Percentiles rank a stretch among this genome's conserved stretches.
Evolutionary conservation across 1,140 invertebrate genomes (phyloP).

Genomic region (Gonioctena quinquepunctata): DNA sequence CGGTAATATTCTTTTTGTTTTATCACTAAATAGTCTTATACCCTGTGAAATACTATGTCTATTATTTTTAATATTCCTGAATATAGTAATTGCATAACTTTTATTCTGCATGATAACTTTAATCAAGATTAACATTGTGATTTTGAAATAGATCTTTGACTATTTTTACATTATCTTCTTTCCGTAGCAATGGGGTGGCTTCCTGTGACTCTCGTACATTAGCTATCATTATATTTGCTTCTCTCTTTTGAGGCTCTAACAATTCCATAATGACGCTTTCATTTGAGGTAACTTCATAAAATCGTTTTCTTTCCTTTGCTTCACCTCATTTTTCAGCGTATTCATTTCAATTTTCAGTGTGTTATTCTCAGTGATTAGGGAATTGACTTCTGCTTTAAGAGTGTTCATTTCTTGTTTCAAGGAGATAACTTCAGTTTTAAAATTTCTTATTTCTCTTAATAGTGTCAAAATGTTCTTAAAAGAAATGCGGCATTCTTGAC

Average conservation of each 20-base stretch:
- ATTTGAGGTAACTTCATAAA: conserved; percentile 12
- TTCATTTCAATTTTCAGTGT: conserved; percentile 9
- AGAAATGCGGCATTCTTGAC: conserved; percentile 10
- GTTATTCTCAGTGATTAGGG: conserved; percentile 1
- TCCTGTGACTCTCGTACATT: conserved; percentile 13
- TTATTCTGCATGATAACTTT: conserved; percentile 12
- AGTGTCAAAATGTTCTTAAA: background rate
- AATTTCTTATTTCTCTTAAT: background rate
- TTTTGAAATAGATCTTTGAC: conserved; percentile 7
- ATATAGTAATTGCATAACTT: conserved; percentile 9
- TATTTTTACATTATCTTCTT: conserved; percentile 11
- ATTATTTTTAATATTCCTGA: conserved; percentile 3
- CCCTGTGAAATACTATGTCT: conserved; percentile 6
- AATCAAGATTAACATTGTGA: conserved; percentile 9
- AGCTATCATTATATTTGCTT: conserved; percentile 16
- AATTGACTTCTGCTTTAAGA: conserved; percentile 6
- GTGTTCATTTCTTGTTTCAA: conserved; percentile 5
- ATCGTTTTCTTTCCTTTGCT: conserved; percentile 3
- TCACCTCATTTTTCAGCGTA: background rate
- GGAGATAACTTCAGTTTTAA: conserved; percentile 8
- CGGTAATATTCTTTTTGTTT: background rate
- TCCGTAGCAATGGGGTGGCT: background rate
- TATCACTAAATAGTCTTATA: conserved; percentile 4
- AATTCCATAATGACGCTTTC: conserved; percentile 9
- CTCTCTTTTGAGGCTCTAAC: conserved; percentile 10